These are phyloP conservation scores for Melanogrammus aeglefinus DNA, from an alignment of 2,797 vertebrate genomes.

Conservation along the genomic window DNA sequence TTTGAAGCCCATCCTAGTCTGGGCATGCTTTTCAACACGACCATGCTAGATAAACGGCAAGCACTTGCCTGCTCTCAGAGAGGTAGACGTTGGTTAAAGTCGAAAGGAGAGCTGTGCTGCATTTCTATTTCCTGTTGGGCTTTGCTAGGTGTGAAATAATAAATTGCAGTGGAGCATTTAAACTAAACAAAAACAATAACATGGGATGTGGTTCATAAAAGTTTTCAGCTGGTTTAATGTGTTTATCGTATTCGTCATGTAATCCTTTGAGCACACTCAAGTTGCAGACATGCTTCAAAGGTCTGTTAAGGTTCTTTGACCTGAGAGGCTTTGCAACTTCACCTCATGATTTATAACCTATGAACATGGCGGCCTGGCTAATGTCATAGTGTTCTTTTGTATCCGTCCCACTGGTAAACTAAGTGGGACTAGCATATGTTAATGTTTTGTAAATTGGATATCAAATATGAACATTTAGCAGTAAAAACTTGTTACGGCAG, in stretches of 20 bases:
- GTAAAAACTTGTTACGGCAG: background rate
- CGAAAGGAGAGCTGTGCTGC: constrained; percentile 6
- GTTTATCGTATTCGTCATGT: background rate
- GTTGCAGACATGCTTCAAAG: background rate
- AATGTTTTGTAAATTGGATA: background rate
- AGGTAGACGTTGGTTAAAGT: constrained; percentile 14
- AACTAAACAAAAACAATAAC: too few relatives aligned
- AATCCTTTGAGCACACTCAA: background rate
- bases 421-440: background rate
- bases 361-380: background rate
- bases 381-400: background rate
- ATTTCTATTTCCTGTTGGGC: constrained; percentile 27
- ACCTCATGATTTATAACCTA: background rate
- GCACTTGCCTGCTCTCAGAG: constrained; percentile 27
- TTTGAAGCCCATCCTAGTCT: constrained; percentile 40
- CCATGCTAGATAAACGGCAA: constrained; percentile 46
- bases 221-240: background rate
- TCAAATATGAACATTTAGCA: background rate
- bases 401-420: background rate
- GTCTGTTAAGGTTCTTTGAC: background rate
- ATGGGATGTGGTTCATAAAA: constrained; percentile 2
- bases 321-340: background rate
- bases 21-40: constrained; percentile 53
- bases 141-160: constrained; percentile 25
- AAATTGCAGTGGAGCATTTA: background rate